Conservation (phyloP, 2,888 invertebrate genomes). For the Drosophila diplacantha region DNA sequence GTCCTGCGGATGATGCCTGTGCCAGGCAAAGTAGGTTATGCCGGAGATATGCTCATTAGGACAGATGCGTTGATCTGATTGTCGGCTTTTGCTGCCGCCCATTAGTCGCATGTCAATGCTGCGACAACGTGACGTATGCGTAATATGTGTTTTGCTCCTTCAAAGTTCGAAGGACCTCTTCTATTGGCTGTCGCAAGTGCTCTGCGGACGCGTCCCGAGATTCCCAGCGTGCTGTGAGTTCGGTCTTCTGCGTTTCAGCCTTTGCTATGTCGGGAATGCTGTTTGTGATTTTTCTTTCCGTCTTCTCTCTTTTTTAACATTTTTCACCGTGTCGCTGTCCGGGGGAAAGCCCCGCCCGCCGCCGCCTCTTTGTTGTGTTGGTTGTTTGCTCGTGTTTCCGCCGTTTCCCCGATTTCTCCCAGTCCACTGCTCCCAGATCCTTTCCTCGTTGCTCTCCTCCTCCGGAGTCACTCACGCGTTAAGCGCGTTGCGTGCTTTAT, state of each 20-base stretch:
- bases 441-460: not conserved
- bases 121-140: constrained; percentile 23
- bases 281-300: constrained; percentile 59
- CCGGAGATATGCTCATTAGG: constrained; percentile 34
- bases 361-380: constrained; percentile 7
- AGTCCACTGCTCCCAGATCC: not conserved
- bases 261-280: constrained; percentile 59
- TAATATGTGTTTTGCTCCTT: constrained; percentile 9
- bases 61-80: constrained; percentile 33
- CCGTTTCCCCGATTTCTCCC: constrained; percentile 3
- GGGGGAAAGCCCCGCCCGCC: not conserved
- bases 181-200: constrained; percentile 18
- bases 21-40: constrained; percentile 18
- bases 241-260: constrained; percentile 27
- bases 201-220: constrained; percentile 16
- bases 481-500: constrained; percentile 58
- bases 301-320: constrained; percentile 23
- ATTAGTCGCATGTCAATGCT: constrained; percentile 18
- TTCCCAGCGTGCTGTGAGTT: constrained; percentile 19
- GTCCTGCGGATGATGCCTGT: constrained; percentile 2
- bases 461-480: constrained; percentile 58
- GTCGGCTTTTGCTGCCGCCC: constrained; percentile 28
- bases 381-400: constrained; percentile 34
- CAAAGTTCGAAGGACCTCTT: constrained; percentile 14
- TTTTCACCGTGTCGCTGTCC: constrained; percentile 44